Evolutionary conservation across 2,113 vertebrate species (phyloP).

Genomic region (Elephantulus edwardii): DNA sequence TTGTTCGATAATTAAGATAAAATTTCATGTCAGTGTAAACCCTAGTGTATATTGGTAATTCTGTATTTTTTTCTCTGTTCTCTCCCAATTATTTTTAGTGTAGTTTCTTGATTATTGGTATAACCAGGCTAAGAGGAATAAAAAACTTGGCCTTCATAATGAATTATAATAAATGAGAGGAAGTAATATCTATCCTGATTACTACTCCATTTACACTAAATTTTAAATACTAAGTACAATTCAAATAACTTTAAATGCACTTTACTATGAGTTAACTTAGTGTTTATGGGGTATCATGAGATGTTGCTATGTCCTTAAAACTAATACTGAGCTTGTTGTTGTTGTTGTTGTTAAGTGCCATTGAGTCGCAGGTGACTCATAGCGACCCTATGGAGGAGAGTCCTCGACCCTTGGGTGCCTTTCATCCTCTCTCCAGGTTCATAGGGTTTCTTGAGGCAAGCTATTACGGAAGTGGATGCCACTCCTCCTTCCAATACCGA

Average conservation of each 20-base stretch:
- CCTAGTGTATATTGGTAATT: constrained; percentile 89
- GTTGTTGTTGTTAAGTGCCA: too few relatives aligned
- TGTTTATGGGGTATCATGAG: constrained; percentile 40
- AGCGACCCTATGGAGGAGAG: too few relatives aligned
- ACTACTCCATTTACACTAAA: constrained; percentile 55
- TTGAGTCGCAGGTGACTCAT: too few relatives aligned
- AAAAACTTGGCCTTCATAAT: constrained; percentile 68
- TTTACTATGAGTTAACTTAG: constrained; percentile 49
- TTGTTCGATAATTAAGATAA: constrained; percentile 92
- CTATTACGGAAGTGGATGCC: too few relatives aligned
- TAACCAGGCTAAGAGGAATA: constrained; percentile 63
- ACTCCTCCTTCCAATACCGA: too few relatives aligned
- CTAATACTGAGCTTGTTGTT: constrained; percentile 36
- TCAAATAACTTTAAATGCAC: constrained; percentile 53
- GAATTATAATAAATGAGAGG: constrained; percentile 68
- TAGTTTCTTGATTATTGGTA: constrained; percentile 82
- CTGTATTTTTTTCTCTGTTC: constrained; percentile 84
- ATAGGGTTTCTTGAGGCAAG: too few relatives aligned
- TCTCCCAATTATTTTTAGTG: constrained; percentile 83
- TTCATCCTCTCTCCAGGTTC: too few relatives aligned
- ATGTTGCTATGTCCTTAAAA: constrained; percentile 38
- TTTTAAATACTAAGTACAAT: constrained; percentile 59
- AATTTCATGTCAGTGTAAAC: constrained; percentile 89
- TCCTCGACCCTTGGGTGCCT: too few relatives aligned
- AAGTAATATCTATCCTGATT: constrained; percentile 49